Conservation (phyloP, 2,113 vertebrate genomes). For the Lophotis ruficrista region DNA sequence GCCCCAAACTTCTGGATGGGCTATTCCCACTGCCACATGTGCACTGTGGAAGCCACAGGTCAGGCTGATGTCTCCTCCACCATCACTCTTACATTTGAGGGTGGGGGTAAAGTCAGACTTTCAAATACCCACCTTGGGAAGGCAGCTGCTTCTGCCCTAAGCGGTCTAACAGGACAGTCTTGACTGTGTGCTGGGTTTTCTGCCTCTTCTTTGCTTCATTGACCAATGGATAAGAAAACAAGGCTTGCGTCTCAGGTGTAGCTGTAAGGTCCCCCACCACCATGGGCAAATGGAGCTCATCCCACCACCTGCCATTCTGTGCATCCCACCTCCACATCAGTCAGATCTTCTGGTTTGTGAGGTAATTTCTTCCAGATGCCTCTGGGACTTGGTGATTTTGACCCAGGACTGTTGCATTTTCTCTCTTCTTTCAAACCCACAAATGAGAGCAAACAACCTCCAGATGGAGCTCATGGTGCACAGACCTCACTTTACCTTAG, state of each 20-base stretch:
- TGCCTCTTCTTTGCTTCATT: background rate
- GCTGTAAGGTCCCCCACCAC: background rate
- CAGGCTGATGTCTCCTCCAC: background rate
- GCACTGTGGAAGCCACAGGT: background rate
- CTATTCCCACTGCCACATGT: background rate
- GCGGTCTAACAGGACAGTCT: background rate
- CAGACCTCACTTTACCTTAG: background rate
- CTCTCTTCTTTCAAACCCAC: background rate
- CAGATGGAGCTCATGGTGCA: slow-evolving; percentile 51
- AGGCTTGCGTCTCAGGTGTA: background rate
- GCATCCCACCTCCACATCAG: background rate
- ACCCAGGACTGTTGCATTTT: background rate
- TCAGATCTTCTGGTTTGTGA: background rate
- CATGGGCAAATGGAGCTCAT: background rate
- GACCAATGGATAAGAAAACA: background rate
- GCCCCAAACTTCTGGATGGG: background rate
- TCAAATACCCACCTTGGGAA: background rate
- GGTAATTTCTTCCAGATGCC: background rate
- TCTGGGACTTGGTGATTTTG: background rate
- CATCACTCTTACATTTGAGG: background rate
- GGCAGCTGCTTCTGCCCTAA: background rate
- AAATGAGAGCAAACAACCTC: background rate
- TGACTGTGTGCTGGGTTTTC: background rate
- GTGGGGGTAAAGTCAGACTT: background rate
- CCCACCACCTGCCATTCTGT: accelerated